These are phyloP conservation scores for Arbacia lixula DNA, from an alignment of 53 echinoderm and acorn worm species.

Conservation along the genomic window DNA sequence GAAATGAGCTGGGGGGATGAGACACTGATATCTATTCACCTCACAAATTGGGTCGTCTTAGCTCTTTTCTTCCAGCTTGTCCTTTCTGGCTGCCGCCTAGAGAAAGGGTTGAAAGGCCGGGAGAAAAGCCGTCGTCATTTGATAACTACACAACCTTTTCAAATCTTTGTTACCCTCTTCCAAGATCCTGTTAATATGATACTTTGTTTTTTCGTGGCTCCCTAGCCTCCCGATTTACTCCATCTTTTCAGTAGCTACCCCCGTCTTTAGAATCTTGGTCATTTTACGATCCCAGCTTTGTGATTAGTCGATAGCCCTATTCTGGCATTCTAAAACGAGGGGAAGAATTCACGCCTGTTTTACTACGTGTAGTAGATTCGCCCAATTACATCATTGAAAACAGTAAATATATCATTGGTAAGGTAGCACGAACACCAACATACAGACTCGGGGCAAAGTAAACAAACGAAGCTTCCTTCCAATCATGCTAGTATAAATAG, in stretches of 20 bases:
- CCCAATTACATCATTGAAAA: too few species aligned
- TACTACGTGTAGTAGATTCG: too few species aligned
- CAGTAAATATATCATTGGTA: too few species aligned
- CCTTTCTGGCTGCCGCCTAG: constrained; percentile 69
- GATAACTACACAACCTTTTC: not conserved
- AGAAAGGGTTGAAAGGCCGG: not conserved
- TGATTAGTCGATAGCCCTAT: too few species aligned
- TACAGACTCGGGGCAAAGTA: too few species aligned
- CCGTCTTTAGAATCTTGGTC: not conserved
- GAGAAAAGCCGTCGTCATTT: constrained; percentile 45
- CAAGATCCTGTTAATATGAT: constrained; percentile 47
- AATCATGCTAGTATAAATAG: too few species aligned
- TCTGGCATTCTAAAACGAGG: too few species aligned
- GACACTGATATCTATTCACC: constrained; percentile 58
- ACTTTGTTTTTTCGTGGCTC: constrained; percentile 21
- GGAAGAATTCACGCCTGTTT: too few species aligned
- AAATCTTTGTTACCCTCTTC: constrained; percentile 18
- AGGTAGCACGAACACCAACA: too few species aligned
- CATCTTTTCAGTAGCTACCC: constrained; percentile 24
- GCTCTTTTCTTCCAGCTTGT: constrained; percentile 52
- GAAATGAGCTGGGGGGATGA: constrained; percentile 24
- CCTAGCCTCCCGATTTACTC: not conserved
- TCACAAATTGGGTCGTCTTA: constrained; percentile 75
- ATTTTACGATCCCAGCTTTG: too few species aligned
- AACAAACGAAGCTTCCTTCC: too few species aligned